Base-by-base conservation (phyloP, 1,140 invertebrate species). In the Drosophila chauvacae region DNA sequence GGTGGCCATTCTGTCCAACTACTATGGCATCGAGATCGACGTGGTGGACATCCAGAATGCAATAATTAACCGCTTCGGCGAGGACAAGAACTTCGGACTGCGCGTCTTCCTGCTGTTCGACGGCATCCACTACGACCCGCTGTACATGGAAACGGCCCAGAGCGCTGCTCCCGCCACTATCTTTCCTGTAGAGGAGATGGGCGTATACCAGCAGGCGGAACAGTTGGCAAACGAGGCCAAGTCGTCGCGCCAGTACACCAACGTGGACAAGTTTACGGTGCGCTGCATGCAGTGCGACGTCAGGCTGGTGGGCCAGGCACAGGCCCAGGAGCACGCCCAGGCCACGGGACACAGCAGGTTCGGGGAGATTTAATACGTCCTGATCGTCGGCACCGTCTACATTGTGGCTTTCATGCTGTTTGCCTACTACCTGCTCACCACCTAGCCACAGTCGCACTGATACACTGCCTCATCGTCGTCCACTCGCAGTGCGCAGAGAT, bases 91-190 rank as follows among this genome's bases (percentile, higher is more conserved):
- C 82, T 99, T 98, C 91, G 93, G 95, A 20, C 93, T 97, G 51
- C 93, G 98, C 90, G 96, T 98, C 13, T 97, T 99, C 91, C 93
- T 99, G 3, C 94, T 99, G 51, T 99, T 99, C 92, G 98, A 99
- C 94, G 98, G 98, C 23, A 97, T 99, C 66, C 98, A 99, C 93
- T 99, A 99, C 92, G 98, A 99, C 93, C 97, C 98, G 2, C 93
- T 99, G 2, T 96, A 97, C 90, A 94, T 98, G 91, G 97, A 99
- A 93, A 94, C 95, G 0, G 85, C 94, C 60, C 71, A 96, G 95
- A 95, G 95, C 81, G 94, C 94, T 39, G 93, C 93, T 41, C 95
- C 96, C 80, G 94, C 95, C 92, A 98, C 97, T 10, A 95, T 97
- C 65, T 99, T 99, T 91, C 95, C 96, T 1, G 93, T 94, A 0